A percentile compares a stretch with the other conserved stretches of the same genome.
Evolutionary conservation across 2,888 invertebrate species (phyloP).

Genomic region (Leptarthrus brevirostris): DNA sequence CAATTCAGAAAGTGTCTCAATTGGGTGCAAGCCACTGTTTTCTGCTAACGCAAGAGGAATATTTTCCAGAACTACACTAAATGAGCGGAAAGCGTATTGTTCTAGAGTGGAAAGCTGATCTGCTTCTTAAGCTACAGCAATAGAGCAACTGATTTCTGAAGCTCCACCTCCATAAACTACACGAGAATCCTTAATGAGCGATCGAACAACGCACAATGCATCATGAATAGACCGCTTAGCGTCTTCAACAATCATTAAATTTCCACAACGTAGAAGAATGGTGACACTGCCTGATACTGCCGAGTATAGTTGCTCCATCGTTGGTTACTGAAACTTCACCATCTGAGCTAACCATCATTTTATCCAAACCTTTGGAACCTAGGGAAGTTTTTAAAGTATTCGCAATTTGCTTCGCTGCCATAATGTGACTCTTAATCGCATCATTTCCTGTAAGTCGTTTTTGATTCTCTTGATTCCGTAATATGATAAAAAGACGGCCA

Average conservation of each 20-base stretch:
- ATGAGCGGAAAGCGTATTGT: slow-evolving; percentile 96
- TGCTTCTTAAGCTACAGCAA: slow-evolving; percentile 90
- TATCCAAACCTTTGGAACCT: slow-evolving; percentile 97
- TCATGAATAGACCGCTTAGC: slow-evolving; percentile 94
- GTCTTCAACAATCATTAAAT: slow-evolving; percentile 90
- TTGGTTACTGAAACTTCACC: slow-evolving; percentile 98
- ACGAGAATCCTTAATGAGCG: slow-evolving; percentile 77
- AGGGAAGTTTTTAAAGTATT: slow-evolving; percentile 90
- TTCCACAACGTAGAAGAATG: slow-evolving; percentile 89
- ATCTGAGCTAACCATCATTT: slow-evolving; percentile 96
- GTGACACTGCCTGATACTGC: too few species aligned
- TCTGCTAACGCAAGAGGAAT: slow-evolving; percentile 96
- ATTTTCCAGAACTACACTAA: slow-evolving; percentile 94
- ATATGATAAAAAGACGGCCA: slow-evolving; percentile 97
- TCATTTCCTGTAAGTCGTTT: slow-evolving; percentile 94
- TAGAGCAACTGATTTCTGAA: slow-evolving; percentile 92
- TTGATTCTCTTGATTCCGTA: slow-evolving; percentile 95
- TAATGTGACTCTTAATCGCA: slow-evolving; percentile 98
- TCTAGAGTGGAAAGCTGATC: slow-evolving; percentile 90
- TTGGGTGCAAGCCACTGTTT: slow-evolving; percentile 93
- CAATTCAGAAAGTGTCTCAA: slow-evolving; percentile 90
- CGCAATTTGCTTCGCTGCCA: slow-evolving; percentile 95
- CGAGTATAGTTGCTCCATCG: slow-evolving; percentile 99
- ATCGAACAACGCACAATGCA: slow-evolving; percentile 83
- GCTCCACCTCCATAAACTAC: slow-evolving; percentile 99